Conservation (phyloP, 2,888 invertebrate genomes). For the Koerneria pararmatus region DNA sequence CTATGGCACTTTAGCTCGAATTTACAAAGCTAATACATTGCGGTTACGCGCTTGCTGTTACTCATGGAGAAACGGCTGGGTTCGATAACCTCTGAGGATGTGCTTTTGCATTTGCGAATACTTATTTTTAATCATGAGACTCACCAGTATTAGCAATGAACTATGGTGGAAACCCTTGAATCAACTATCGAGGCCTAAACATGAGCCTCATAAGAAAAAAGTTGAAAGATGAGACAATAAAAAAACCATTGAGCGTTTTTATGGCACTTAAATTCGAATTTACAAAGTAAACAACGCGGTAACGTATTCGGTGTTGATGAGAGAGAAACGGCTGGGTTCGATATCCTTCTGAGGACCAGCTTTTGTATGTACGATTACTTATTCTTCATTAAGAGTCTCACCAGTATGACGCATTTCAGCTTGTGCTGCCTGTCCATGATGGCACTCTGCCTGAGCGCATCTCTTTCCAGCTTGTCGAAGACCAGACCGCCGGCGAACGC, state of each 20-base stretch:
- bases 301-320: not conserved
- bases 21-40: no score
- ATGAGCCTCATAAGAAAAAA: no score
- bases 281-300: not conserved
- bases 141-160: no score
- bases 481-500: constrained; percentile 54
- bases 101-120: no score
- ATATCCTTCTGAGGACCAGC: not conserved
- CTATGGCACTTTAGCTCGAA: no score
- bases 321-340: not conserved
- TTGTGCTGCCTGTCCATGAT: constrained; percentile 32
- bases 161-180: no score
- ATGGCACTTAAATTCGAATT: not conserved
- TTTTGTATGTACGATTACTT: not conserved
- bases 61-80: no score
- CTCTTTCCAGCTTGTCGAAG: constrained; percentile 50
- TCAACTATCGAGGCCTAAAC: no score
- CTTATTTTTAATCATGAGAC: no score
- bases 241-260: not conserved
- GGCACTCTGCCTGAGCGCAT: constrained; percentile 39
- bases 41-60: no score
- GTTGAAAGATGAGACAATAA: not conserved
- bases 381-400: not conserved
- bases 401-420: constrained; percentile 42
- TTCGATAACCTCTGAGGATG: no score